Percentiles rank a stretch among this genome's conserved stretches.
These are phyloP conservation scores for Crocidura indochinensis DNA, from an alignment of 2,797 vertebrate genomes.

Conservation along the genomic window DNA sequence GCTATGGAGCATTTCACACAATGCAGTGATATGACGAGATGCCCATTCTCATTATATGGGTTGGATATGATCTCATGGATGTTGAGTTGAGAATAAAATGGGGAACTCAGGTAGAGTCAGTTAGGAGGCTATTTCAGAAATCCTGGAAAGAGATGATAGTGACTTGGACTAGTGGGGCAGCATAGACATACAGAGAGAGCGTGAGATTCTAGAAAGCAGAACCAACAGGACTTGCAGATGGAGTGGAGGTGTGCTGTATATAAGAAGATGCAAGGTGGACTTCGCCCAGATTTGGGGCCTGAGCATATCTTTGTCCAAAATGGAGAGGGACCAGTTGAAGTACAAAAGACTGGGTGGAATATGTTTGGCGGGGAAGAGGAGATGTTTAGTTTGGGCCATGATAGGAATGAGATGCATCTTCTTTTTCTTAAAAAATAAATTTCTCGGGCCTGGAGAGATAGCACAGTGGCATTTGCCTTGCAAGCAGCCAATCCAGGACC, in stretches of 20 bases:
- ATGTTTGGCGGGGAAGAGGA: not conserved
- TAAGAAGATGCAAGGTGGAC: not conserved
- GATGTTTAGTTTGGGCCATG: not conserved
- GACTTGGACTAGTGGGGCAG: not conserved
- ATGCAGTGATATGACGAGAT: not conserved
- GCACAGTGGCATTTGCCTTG: too few species aligned
- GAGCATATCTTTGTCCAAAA: not conserved
- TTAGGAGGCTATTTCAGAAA: conserved; percentile 22
- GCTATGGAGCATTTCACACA: not conserved
- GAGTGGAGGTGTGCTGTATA: conserved; percentile 17
- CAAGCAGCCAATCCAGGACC: too few species aligned
- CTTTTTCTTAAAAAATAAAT: too few species aligned
- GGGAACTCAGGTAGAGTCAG: not conserved
- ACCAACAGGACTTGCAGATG: not conserved
- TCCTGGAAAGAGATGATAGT: not conserved
- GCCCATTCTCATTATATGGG: not conserved
- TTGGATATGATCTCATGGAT: too few species aligned
- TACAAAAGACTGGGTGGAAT: not conserved
- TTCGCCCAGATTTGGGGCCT: not conserved
- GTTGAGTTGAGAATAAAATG: conserved; percentile 28
- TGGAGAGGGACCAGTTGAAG: not conserved
- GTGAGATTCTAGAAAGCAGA: conserved; percentile 12
- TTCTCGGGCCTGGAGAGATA: too few species aligned
- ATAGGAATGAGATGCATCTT: not conserved
- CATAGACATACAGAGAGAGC: not conserved